Evolutionary conservation across 2,113 vertebrate genomes (phyloP).

Genomic region (Saccopteryx leptura): DNA sequence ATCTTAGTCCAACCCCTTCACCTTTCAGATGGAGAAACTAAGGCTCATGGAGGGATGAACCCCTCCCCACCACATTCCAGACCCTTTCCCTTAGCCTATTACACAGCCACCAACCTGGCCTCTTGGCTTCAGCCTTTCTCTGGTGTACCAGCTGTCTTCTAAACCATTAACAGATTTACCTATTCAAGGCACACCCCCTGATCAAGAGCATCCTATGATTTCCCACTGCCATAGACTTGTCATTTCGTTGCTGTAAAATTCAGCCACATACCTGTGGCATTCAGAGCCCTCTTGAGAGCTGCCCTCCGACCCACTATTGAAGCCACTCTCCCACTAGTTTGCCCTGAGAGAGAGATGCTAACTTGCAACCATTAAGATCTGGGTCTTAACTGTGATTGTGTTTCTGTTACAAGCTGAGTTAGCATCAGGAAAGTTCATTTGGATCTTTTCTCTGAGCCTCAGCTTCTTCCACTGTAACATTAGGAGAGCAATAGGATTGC

Average conservation of each 20-base stretch:
- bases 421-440: background rate
- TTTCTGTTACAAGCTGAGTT: background rate
- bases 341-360: background rate
- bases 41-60: background rate
- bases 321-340: background rate
- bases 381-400: background rate
- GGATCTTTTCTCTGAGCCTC: background rate
- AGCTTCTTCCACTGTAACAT: background rate
- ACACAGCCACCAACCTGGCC: background rate
- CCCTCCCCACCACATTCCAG: background rate
- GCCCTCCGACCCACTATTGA: background rate
- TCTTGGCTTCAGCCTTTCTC: background rate
- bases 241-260: background rate
- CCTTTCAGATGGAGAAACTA: constrained; percentile 1
- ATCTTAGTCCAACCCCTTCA: background rate
- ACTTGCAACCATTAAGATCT: background rate
- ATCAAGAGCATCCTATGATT: constrained; percentile 5
- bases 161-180: background rate
- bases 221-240: background rate
- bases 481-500: background rate
- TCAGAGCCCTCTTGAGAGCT: constrained; percentile 4
- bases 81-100: background rate
- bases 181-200: background rate
- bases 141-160: background rate
- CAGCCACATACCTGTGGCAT: background rate